Evolutionary conservation across 2,888 invertebrate genomes (phyloP).

Genomic region (Oscheius sp.): DNA sequence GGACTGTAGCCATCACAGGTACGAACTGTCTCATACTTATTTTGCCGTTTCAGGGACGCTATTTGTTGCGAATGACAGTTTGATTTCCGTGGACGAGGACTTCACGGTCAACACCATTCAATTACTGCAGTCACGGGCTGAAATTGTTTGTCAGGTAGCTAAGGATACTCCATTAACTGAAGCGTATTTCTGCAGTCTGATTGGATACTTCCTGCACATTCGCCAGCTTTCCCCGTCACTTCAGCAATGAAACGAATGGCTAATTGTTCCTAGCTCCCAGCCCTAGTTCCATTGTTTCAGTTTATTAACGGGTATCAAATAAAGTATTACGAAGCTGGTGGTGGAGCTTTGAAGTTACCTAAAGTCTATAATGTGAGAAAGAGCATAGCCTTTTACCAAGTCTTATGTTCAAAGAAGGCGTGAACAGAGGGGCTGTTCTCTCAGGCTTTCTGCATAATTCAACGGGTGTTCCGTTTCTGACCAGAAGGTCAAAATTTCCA

Average conservation of each 20-base stretch:
- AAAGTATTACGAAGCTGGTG: conserved; percentile 10
- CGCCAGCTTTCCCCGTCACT: conserved; percentile 50
- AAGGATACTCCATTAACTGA: background rate
- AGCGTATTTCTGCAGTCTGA: conserved; percentile 37
- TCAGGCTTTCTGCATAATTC: conserved; percentile 36
- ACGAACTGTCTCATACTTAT: background rate
- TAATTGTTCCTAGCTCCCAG: conserved; percentile 5
- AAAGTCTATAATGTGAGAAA: background rate
- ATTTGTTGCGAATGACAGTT: conserved; percentile 48
- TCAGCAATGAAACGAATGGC: conserved; percentile 29
- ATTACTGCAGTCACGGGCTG: conserved; percentile 45
- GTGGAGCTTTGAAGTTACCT: conserved; percentile 27
- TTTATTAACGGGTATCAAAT: background rate
- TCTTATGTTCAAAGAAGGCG: conserved; percentile 17
- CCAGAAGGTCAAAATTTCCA: conserved; percentile 79
- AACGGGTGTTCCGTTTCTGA: conserved; percentile 75
- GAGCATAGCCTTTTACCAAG: conserved; percentile 4
- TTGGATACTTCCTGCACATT: conserved; percentile 55
- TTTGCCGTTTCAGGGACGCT: conserved; percentile 38
- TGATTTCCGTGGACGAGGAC: conserved; percentile 44
- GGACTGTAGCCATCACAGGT: conserved; percentile 56
- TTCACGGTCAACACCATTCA: conserved; percentile 42
- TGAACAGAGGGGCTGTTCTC: conserved; percentile 7
- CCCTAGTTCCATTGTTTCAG: background rate
- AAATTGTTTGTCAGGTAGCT: conserved; percentile 48